Conservation (phyloP, 1,140 invertebrate genomes). For the Copidosoma floridanum region DNA sequence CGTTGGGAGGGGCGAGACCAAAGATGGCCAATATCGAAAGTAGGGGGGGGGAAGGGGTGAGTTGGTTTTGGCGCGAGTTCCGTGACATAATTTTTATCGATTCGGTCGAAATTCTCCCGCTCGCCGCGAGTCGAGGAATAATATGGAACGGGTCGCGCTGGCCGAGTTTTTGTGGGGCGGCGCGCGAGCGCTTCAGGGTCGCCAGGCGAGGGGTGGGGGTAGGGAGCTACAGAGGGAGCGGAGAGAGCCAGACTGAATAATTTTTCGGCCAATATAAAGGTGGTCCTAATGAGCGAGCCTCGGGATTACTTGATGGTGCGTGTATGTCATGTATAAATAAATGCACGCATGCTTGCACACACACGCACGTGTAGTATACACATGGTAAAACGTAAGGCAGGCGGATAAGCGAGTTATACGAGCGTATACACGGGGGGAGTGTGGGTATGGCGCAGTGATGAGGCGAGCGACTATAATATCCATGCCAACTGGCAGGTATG, state of each 20-base stretch:
- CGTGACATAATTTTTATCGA: conserved; percentile 9
- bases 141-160: background rate
- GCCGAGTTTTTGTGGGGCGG: too few relatives aligned
- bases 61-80: too few relatives aligned
- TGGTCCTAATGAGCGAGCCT: conserved; percentile 48
- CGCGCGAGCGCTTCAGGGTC: background rate
- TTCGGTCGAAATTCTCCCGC: background rate
- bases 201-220: background rate
- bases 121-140: too few relatives aligned
- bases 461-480: too few relatives aligned
- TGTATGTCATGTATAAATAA: conserved; percentile 26
- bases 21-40: too few relatives aligned
- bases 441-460: background rate
- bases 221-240: conserved; percentile 13
- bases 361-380: conserved; percentile 29
- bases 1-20: too few relatives aligned
- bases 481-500: conserved; percentile 25
- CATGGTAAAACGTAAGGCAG: conserved; percentile 30
- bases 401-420: conserved; percentile 10
- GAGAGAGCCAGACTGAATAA: conserved; percentile 36
- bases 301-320: conserved; percentile 50
- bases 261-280: conserved; percentile 50
- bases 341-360: conserved; percentile 1
- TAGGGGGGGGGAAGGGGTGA: too few relatives aligned
- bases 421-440: too few relatives aligned